phyloP scores from a whole-genome alignment of 53 echinoderm and acorn worm genomes.

The Temnopleurus reevesii region DNA sequence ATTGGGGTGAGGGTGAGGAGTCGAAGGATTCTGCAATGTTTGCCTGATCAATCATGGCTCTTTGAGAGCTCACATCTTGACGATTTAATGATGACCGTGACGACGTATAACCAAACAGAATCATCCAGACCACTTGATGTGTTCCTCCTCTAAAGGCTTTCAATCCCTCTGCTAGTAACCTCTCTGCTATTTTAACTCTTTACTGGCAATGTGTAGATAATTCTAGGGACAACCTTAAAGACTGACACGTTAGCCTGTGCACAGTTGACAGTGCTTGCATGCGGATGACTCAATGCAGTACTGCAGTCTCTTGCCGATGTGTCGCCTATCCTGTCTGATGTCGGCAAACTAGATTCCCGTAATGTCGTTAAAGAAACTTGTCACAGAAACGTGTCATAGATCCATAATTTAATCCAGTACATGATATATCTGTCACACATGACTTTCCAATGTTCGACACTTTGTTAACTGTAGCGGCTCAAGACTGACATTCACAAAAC shows the following conservation, averaged over 20 bases:
- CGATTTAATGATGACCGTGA: not conserved
- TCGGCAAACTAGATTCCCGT: not conserved
- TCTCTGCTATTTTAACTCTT: not conserved
- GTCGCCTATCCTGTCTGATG: not conserved
- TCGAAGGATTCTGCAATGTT: not conserved
- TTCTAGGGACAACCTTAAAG: no score
- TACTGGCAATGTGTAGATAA: not conserved
- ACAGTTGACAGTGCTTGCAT: not conserved
- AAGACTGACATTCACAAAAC: not conserved
- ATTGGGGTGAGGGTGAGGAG: constrained; percentile 36
- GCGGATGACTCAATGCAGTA: not conserved
- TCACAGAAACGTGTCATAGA: constrained; percentile 22
- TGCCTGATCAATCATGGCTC: constrained; percentile 46
- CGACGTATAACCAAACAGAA: not conserved
- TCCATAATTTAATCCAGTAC: not conserved
- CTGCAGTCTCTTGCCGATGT: not conserved
- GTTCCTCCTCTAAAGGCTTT: not conserved
- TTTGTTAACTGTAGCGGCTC: not conserved
- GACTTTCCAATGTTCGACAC: not conserved
- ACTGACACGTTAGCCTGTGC: no score
- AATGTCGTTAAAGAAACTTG: not conserved
- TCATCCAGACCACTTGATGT: not conserved
- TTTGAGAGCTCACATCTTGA: not conserved
- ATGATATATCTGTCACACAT: not conserved
- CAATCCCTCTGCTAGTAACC: not conserved